Evolutionary conservation across 2,113 vertebrate species (phyloP), one percentile per base, ranked within the genome.

Genomic region (Desmodus rotundus): DNA sequence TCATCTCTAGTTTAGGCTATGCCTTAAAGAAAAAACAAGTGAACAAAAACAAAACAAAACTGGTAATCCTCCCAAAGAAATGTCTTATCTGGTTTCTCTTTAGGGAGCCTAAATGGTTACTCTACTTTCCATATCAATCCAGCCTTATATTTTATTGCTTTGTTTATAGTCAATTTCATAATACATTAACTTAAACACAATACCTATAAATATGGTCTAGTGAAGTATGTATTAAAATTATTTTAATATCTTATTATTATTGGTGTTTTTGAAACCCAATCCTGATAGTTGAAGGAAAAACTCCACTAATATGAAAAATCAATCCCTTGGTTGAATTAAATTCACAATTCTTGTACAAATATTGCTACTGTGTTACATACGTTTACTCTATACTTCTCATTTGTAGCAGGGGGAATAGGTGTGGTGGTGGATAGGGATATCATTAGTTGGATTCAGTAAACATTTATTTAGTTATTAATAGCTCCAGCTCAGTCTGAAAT

Each of bases 381-480:
- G n/a, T 81, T 91, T 92, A 67, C 72, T 78, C 85, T 85, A 68
- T 10, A 82, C 26, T 94, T 67, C 26, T 86, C 81, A 72, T 85
- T 68, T 74, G 5, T 83, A 83, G 50, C 31, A 88, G 33, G 72
- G 72, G 50, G 12, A 41, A n/a, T 77, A 80, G 54, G 50, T 10
- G 5, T 63, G 73, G 82, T 77, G 45, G 22, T 33, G 5, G 74
- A 36, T 61, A 89, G 31, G 20, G 26, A 77, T 78, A 87, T 77
- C 52, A 74, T 67, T 94, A 65, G 52, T 38, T 97, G 45, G 45
- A 88, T 81, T 92, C 88, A 86, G 38, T 95, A 73, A 94, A 90
- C 33, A 95, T 85, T 87, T 87, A 84, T 89, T 91, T 76, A 77
- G 54, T 90, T 96, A 89, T 93, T 85, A 94, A 93, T 78, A 92